These are phyloP conservation scores for Atta cephalotes DNA, from an alignment of 1,140 invertebrate species.

Conservation along the genomic window DNA sequence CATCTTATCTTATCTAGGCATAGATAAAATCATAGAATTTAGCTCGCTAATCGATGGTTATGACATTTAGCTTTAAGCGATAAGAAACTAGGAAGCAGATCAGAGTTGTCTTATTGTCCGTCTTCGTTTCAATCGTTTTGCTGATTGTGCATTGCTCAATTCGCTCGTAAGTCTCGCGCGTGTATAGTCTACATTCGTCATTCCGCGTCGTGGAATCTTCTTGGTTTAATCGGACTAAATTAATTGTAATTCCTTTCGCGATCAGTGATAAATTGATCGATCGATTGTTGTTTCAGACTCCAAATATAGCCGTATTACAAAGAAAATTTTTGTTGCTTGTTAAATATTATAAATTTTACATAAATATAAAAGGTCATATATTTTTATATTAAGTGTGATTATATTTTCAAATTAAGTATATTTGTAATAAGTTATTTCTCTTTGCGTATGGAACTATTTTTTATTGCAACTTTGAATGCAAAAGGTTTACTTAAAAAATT, in stretches of 20 bases:
- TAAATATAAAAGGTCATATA: conserved; percentile 1
- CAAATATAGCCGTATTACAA: not conserved
- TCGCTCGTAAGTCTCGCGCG: conserved; percentile 5
- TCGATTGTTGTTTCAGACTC: not conserved
- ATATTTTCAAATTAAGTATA: not conserved
- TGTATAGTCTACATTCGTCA: conserved; percentile 1
- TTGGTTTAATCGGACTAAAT: conserved; percentile 43
- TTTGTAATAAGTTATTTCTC: not conserved
- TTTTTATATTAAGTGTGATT: not conserved
- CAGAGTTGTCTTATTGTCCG: conserved; percentile 32
- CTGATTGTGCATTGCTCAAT: conserved; percentile 31
- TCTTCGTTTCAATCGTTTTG: conserved; percentile 36
- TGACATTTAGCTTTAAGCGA: conserved; percentile 14
- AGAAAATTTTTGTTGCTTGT: not conserved
- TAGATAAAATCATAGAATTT: conserved; percentile 38
- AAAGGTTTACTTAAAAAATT: not conserved
- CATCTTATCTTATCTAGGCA: too few relatives aligned
- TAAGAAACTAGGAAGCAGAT: conserved; percentile 78
- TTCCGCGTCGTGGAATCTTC: not conserved
- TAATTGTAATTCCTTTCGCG: conserved; percentile 29
- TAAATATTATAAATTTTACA: not conserved
- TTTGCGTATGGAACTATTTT: not conserved
- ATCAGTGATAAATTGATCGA: conserved; percentile 14
- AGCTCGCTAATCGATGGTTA: conserved; percentile 1
- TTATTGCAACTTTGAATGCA: not conserved